phyloP scores from a whole-genome alignment of 2,797 vertebrate species.

The Sandelia bainsii region DNA sequence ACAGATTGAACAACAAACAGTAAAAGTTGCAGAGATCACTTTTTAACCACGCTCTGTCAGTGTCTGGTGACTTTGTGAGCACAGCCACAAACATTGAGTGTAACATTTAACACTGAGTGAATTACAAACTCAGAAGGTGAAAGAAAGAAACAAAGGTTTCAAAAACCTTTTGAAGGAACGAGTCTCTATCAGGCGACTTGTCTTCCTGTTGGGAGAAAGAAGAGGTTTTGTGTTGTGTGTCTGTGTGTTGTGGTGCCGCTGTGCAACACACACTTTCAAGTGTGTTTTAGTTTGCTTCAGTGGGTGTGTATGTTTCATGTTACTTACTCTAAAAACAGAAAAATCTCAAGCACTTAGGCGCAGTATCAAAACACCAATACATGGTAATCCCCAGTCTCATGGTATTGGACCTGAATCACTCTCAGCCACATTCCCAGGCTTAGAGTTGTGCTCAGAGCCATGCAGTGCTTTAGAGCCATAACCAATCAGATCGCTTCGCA shows the following conservation, averaged over 20 bases:
- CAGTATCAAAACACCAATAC: background rate
- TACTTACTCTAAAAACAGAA: slow-evolving; percentile 34
- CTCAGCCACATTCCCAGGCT: slow-evolving; percentile 22
- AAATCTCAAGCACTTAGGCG: slow-evolving; percentile 16
- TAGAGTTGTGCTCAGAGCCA: slow-evolving; percentile 8
- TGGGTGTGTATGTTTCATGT: slow-evolving; percentile 21
- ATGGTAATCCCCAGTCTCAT: background rate
- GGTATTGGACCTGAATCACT: slow-evolving; percentile 4
- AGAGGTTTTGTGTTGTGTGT: slow-evolving; percentile 43
- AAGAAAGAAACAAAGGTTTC: slow-evolving; percentile 27
- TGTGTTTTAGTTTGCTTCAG: background rate
- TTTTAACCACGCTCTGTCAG: background rate
- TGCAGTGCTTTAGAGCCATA: slow-evolving; percentile 24
- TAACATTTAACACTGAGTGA: slow-evolving; percentile 26
- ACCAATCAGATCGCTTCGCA: slow-evolving; percentile 18
- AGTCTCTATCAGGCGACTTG: slow-evolving; percentile 72
- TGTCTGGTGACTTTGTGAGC: slow-evolving; percentile 28
- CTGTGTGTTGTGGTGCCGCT: slow-evolving; percentile 33
- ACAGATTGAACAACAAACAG: background rate
- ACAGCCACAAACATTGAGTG: slow-evolving; percentile 35
- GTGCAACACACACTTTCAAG: background rate
- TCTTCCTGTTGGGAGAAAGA: slow-evolving; percentile 78
- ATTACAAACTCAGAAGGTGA: slow-evolving; percentile 26
- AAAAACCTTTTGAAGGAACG: slow-evolving; percentile 82
- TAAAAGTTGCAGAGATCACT: background rate